Base-by-base conservation (phyloP, 2,888 invertebrate species). In the Sipunculus nudus region DNA sequence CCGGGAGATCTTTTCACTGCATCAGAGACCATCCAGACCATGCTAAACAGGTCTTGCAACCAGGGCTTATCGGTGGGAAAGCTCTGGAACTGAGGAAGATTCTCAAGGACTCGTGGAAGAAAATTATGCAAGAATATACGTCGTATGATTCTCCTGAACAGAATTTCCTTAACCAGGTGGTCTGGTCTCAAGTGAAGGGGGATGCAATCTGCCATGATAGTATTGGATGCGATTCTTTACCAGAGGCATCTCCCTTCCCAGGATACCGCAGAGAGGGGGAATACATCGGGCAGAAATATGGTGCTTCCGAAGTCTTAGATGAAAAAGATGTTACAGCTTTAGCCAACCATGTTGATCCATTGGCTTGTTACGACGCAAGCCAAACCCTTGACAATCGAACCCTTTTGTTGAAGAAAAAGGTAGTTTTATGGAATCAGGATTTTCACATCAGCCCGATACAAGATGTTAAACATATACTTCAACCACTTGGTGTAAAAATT, bases 21-120 rank as follows among this genome's bases (percentile, higher is more conserved):
- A 35, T 35, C 16, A 35, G 16, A 35, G 35, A 16, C 16, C n/a
- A n/a, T 35, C 35, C 16, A 16, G 16, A 13, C 35, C 35, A 35
- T 8, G 35, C 35, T 35, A 10, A 13, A 13, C 10, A 13, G 10
- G 16, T 35, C 10, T 35, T 35, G 35, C 26, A 53, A 6, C 55
- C 65, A 8, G 49, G 54, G 13, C 61, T 71, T 2, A 29, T 65
- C 6, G 71, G 71, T 31, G 71, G 71, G 2, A 58, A n/a, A n/a
- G n/a, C n/a, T n/a, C n/a, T n/a, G n/a, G n/a, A n/a, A n/a, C n/a
- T n/a, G n/a, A n/a, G n/a, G n/a, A n/a, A n/a, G n/a, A n/a, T n/a
- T n/a, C n/a, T n/a, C n/a, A n/a, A n/a, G n/a, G n/a, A n/a, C n/a
- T n/a, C n/a, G n/a, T n/a, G n/a, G n/a, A n/a, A n/a, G n/a, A n/a